Percentiles rank a stretch among this genome's conserved stretches.
phyloP scores from a whole-genome alignment of 2,888 invertebrate species.

The Polietes domitor region DNA sequence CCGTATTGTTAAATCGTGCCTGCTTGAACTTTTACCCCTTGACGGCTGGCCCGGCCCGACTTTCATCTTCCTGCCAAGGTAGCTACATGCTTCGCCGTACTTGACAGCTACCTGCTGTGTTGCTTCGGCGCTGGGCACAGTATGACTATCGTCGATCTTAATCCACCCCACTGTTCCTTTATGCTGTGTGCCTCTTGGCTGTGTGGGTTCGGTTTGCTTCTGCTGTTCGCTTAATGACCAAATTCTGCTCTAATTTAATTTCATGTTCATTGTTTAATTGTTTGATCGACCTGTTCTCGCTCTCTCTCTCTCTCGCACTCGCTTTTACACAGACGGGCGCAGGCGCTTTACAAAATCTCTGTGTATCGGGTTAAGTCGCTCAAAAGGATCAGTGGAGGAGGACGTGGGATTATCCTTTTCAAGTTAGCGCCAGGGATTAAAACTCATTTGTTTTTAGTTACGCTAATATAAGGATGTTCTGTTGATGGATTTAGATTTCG shows the following conservation, averaged over 20 bases:
- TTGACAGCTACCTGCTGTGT: slow-evolving; percentile 50
- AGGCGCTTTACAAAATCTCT: no score
- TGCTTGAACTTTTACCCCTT: neutral
- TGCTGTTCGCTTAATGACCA: slow-evolving; percentile 25
- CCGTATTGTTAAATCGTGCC: slow-evolving; percentile 36
- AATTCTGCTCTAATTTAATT: slow-evolving; percentile 44
- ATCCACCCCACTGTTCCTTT: slow-evolving; percentile 39
- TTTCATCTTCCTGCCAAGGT: neutral
- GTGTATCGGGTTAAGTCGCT: slow-evolving; percentile 23
- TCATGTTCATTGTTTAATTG: slow-evolving; percentile 19
- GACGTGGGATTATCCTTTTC: slow-evolving; percentile 11
- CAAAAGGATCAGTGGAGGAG: neutral
- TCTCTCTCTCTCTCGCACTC: slow-evolving; percentile 25
- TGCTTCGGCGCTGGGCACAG: neutral
- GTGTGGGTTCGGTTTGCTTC: neutral
- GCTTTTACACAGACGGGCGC: no score
- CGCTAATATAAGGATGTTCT: slow-evolving; percentile 51
- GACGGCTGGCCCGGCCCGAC: no score
- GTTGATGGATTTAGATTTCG: slow-evolving; percentile 59
- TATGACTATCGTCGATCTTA: slow-evolving; percentile 17
- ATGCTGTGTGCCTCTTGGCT: neutral
- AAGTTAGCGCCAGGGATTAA: slow-evolving; percentile 60
- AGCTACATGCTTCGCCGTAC: neutral
- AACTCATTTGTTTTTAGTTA: slow-evolving; percentile 60
- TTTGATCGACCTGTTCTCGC: slow-evolving; percentile 41